Percentiles rank a stretch among this genome's conserved stretches.
Conservation (phyloP, 2,797 vertebrate species). For the Thunnus albacares region DNA sequence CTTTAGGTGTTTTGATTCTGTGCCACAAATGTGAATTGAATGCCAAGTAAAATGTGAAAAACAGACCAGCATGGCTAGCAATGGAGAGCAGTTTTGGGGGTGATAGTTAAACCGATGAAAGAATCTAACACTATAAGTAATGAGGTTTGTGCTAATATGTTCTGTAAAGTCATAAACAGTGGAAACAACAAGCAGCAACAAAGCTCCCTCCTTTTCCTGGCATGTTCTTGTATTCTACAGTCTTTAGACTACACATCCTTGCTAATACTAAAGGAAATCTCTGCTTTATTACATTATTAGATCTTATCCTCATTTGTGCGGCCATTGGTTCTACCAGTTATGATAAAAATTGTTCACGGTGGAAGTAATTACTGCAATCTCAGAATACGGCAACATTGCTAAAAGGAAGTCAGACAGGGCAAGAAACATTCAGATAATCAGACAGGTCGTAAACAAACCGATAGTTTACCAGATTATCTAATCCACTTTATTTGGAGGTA, state of each 20-base stretch:
- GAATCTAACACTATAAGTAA: background rate
- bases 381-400: background rate
- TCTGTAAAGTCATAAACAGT: slow-evolving; percentile 11
- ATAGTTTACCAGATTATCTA: too few species aligned
- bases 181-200: background rate
- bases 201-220: background rate
- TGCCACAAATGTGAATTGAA: slow-evolving; percentile 19
- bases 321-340: too few species aligned
- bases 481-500: background rate
- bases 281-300: background rate
- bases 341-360: background rate
- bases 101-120: background rate
- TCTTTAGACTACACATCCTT: background rate
- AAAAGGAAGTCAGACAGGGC: background rate
- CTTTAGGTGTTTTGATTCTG: slow-evolving; percentile 19
- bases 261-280: background rate
- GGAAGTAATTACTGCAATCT: background rate
- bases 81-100: background rate
- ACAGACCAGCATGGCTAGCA: background rate
- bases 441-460: background rate
- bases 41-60: slow-evolving; percentile 5
- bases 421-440: background rate
- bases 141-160: background rate
- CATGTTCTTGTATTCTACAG: background rate
- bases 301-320: background rate